Evolutionary conservation across 2,888 invertebrate genomes (phyloP), one percentile per base, ranked within the genome.

Genomic region (Dasysyrphus tricinctus): DNA sequence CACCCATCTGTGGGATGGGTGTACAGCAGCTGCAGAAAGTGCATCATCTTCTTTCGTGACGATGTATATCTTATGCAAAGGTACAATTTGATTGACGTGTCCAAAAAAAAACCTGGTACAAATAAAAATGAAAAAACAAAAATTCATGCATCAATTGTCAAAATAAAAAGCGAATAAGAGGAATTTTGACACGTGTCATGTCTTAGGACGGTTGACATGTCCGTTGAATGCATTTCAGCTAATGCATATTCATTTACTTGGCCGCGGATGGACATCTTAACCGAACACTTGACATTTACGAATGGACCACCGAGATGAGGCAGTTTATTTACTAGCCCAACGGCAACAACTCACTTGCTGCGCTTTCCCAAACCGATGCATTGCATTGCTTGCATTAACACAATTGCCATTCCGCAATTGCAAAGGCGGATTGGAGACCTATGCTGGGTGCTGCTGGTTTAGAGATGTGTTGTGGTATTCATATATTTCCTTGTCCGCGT

Each of bases 101-200:
- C 85, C 77, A 85, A 63, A 69, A 74, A n/a, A 19, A 24, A 67
- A 70, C 78, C 4, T 34, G 47, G 5, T 29, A 34, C 67, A 65
- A 51, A 65, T 9, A 65, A n/a, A 63, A 63, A 44, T 29, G 12
- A 56, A 51, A 19, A 24, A 39, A 39, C 39, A 42, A 61, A 63
- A 75, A 75, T 75, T 76, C 72, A 44, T 37, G 51, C 61, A 77
- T 44, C 37, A 73, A 16, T 51, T 80, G 72, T 73, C 80, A 61
- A 73, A 80, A 77, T 73, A 69, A 73, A 59, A 69, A 16, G 39
- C 49, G 42, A 51, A 29, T 47, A 69, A 44, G 65, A 70, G 44
- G 78, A 74, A 74, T 81, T 81, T 59, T 85, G 81, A 85, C 85
- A 85, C 80, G 74, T 81, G 81, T 81, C 81, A 85, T 81, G 77